Base-by-base conservation (phyloP, 2,113 vertebrate species). In the Ia io region DNA sequence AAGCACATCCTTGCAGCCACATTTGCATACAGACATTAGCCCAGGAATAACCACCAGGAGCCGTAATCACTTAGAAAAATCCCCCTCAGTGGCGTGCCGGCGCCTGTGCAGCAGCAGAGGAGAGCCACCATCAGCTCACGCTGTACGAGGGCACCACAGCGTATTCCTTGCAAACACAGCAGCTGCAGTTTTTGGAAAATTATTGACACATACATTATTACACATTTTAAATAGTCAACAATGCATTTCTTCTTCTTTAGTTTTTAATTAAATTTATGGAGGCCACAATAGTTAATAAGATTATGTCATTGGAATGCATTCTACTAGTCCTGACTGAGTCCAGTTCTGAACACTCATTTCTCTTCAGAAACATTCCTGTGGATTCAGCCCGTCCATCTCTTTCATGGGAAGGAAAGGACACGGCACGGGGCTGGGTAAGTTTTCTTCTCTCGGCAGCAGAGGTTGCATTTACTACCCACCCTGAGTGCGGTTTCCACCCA, bases 1-100 rank as follows among this genome's bases (percentile, higher is more conserved):
- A 98, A 97, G 97, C 97, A 97, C 98, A 98, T 97, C 96, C 79
- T 90, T 89, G 97, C 83, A 67, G 97, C 97, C 97, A 97, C 90
- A 90, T 98, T 98, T 95, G 96, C 76, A 83, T 5, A 94, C 87
- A 95, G 95, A 35, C 53, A 97, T 94, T 96, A 97, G 95, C 0
- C 32, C 70, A 90, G 96, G 96, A 95, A 95, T 95, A 97, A 97
- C 91, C 95, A 97, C 92, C 97, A 86, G 92, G 92, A 96, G 93
- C 67, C 5, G 87, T 94, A 82, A 65, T 98, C 94, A 84, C 95
- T 94, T 95, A 88, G 93, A 96, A 90, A 97, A 96, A 91, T 67
- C 61, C 89, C 87, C 89, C 71, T 14, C 94, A 82, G 91, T 83
- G 84, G 96, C 97, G 97, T 0, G 73, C n/a, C 95, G 94, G 96